phyloP scores from a whole-genome alignment of 2,888 invertebrate species.

The Chaetoderma sp. region DNA sequence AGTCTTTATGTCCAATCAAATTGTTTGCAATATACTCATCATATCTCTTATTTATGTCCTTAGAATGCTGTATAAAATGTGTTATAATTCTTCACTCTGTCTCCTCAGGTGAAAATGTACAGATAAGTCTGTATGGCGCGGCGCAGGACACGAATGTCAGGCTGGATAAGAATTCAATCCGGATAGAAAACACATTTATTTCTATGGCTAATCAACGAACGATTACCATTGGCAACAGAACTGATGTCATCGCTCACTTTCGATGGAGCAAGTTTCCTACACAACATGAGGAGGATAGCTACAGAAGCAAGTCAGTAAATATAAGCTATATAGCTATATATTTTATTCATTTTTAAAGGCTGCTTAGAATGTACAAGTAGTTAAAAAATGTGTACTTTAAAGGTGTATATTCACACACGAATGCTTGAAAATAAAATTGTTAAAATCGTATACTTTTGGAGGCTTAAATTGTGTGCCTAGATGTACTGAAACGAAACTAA shows the following conservation, averaged over 20 bases:
- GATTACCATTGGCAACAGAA: conserved; percentile 65
- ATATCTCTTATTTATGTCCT: neutral
- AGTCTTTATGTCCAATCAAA: too few relatives aligned
- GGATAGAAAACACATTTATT: conserved; percentile 68
- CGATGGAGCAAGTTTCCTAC: conserved; percentile 68
- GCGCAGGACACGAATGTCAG: conserved; percentile 67
- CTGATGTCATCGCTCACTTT: conserved; percentile 68
- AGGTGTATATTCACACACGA: too few relatives aligned
- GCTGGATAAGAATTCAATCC: conserved; percentile 66
- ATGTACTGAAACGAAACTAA: too few relatives aligned
- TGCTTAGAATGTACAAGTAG: neutral
- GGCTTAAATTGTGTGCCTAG: too few relatives aligned
- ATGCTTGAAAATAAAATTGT: too few relatives aligned
- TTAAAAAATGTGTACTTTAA: too few relatives aligned
- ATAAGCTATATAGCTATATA: neutral
- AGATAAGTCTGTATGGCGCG: conserved; percentile 63
- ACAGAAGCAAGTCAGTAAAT: conserved; percentile 52
- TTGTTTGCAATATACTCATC: too few relatives aligned
- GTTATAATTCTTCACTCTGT: neutral
- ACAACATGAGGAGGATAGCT: conserved; percentile 65
- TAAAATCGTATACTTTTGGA: too few relatives aligned
- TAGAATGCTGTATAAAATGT: neutral
- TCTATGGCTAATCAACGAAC: conserved; percentile 68
- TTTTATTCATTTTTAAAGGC: neutral
- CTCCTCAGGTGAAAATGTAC: conserved; percentile 65